phyloP scores from a whole-genome alignment of 2,113 vertebrate genomes.

The Morone saxatilis region DNA sequence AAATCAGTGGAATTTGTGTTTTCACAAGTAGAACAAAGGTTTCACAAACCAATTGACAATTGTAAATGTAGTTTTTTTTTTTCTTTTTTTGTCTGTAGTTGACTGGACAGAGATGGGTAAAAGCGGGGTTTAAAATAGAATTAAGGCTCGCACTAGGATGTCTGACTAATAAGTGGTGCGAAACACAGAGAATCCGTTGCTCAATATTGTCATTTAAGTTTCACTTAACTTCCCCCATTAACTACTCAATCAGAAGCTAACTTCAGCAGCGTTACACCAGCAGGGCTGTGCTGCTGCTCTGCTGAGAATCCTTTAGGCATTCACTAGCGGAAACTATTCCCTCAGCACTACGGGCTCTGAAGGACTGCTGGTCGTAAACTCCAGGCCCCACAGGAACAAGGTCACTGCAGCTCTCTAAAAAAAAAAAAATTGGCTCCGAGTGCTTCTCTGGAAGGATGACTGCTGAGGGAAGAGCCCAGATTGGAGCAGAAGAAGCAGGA shows the following conservation, averaged over 20 bases:
- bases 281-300: conserved; percentile 13
- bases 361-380: conserved; percentile 67
- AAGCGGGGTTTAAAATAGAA: background rate
- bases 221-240: background rate
- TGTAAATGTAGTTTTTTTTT: background rate
- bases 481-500: conserved; percentile 1
- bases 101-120: background rate
- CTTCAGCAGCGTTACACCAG: background rate
- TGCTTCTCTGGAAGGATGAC: conserved; percentile 7
- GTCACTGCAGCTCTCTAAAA: conserved; percentile 59
- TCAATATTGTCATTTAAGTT: background rate
- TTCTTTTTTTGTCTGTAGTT: background rate
- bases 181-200: background rate
- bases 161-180: background rate
- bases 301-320: conserved; percentile 28
- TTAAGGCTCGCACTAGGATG: background rate
- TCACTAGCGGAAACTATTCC: conserved; percentile 69
- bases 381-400: conserved; percentile 75
- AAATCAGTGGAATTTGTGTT: background rate
- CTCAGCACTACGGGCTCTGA: conserved; percentile 62
- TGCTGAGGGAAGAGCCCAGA: background rate
- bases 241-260: background rate
- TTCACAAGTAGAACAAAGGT: background rate
- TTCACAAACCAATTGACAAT: background rate
- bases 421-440: conserved; percentile 24